Percentiles rank a stretch among this genome's conserved stretches.
Evolutionary conservation across 1,140 invertebrate genomes (phyloP).

Genomic region (Diorhabda elongata): DNA sequence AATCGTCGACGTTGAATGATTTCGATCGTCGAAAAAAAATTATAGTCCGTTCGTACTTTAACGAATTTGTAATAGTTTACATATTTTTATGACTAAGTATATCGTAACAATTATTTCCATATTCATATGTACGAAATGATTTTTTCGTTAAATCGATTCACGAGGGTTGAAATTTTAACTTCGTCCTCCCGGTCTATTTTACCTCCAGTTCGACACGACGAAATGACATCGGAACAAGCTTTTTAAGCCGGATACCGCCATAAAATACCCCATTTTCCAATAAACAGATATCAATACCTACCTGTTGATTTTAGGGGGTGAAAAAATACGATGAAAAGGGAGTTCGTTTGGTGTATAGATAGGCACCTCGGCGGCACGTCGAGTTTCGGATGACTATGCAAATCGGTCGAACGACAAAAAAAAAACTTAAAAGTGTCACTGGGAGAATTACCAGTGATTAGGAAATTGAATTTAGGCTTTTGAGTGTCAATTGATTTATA

Average conservation of each 20-base stretch:
- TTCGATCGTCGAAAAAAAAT: too few species aligned
- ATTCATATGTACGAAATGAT: too few species aligned
- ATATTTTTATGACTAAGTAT: too few species aligned
- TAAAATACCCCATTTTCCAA: slow-evolving; percentile 48
- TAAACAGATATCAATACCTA: slow-evolving; percentile 48
- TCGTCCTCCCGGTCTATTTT: background rate
- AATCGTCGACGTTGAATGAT: too few species aligned
- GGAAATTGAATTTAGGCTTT: background rate
- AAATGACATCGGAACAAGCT: slow-evolving; percentile 17
- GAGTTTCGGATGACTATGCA: slow-evolving; percentile 9
- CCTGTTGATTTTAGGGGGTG: slow-evolving; percentile 41
- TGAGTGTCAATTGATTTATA: too few species aligned
- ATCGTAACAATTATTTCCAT: too few species aligned
- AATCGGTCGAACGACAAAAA: slow-evolving; percentile 6
- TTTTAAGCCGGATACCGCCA: slow-evolving; percentile 36
- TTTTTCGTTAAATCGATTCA: too few species aligned
- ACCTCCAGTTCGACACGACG: slow-evolving; percentile 12
- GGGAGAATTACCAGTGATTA: background rate
- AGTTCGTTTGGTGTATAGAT: slow-evolving; percentile 3
- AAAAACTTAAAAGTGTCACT: background rate
- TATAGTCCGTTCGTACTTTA: too few species aligned
- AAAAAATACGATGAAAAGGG: slow-evolving; percentile 34
- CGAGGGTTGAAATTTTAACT: background rate
- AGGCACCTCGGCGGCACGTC: slow-evolving; percentile 8
- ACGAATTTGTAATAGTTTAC: too few species aligned